Conservation (phyloP, 1,140 invertebrate genomes). For the Drosophila nigromelanica region DNA sequence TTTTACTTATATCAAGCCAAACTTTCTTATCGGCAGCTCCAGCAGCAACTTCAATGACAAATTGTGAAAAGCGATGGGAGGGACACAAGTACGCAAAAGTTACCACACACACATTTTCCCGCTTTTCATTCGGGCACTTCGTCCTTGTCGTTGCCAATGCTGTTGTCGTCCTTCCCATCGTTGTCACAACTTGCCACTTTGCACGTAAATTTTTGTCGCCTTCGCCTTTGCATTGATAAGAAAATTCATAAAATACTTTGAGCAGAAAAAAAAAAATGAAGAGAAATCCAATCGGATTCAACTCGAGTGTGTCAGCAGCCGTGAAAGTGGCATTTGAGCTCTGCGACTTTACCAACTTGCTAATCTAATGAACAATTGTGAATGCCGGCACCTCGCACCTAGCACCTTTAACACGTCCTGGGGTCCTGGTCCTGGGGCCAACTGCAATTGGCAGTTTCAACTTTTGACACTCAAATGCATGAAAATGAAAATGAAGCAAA, state of each 20-base stretch:
- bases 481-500: constrained; percentile 53
- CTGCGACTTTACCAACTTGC: constrained; percentile 73
- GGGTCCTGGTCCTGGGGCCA: constrained; percentile 30
- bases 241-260: constrained; percentile 78
- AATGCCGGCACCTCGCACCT: constrained; percentile 53
- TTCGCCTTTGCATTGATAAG: constrained; percentile 76
- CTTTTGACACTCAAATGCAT: constrained; percentile 53
- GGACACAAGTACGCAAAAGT: constrained; percentile 49
- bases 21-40: constrained; percentile 74
- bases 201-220: constrained; percentile 78
- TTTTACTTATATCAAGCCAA: constrained; percentile 74
- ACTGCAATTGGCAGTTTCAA: constrained; percentile 62
- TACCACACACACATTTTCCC: constrained; percentile 33
- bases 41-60: constrained; percentile 78
- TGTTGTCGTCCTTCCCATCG: constrained; percentile 21
- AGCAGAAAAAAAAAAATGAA: background rate
- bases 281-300: constrained; percentile 62
- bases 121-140: constrained; percentile 5
- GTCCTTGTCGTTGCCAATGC: background rate
- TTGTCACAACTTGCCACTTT: constrained; percentile 79
- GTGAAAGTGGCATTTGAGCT: constrained; percentile 80
- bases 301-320: constrained; percentile 75
- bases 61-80: constrained; percentile 60
- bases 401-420: constrained; percentile 60
- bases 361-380: constrained; percentile 82